phyloP scores from a whole-genome alignment of 2,888 invertebrate species.

The Pilophorus perplexus region DNA sequence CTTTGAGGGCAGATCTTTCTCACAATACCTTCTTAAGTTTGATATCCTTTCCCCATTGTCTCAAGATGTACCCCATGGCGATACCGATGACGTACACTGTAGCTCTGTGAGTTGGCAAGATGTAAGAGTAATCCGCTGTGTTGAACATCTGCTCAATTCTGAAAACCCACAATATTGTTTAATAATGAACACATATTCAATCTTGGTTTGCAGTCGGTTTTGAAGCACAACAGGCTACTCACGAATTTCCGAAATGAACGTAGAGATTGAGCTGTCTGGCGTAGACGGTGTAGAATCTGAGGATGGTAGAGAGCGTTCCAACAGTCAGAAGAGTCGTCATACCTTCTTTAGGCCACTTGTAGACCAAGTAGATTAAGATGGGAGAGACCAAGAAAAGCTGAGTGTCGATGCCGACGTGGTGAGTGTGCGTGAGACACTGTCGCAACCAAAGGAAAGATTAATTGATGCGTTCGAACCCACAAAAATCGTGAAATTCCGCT shows the following conservation, averaged over 20 bases:
- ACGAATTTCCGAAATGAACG: slow-evolving; percentile 60
- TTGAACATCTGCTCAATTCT: slow-evolving; percentile 46
- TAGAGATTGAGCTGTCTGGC: slow-evolving; percentile 59
- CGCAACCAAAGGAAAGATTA: too few species aligned
- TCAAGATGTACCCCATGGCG: slow-evolving; percentile 60
- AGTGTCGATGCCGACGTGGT: slow-evolving; percentile 61
- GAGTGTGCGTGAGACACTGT: slow-evolving; percentile 62
- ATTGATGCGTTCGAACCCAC: too few species aligned
- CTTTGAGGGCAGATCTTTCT: too few species aligned
- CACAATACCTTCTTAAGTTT: slow-evolving; percentile 56
- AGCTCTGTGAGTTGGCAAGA: slow-evolving; percentile 59
- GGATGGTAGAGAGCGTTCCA: slow-evolving; percentile 59
- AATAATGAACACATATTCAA: not conserved
- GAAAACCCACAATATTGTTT: slow-evolving; percentile 49
- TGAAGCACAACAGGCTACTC: too few species aligned
- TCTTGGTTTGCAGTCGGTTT: not conserved
- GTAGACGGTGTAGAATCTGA: slow-evolving; percentile 63
- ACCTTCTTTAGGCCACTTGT: slow-evolving; percentile 61
- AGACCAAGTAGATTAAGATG: slow-evolving; percentile 58
- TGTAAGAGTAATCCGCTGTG: slow-evolving; percentile 53
- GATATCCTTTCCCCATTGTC: slow-evolving; percentile 54
- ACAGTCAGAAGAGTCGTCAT: slow-evolving; percentile 54
- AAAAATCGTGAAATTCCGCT: not conserved
- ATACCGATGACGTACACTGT: slow-evolving; percentile 61
- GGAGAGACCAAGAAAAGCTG: slow-evolving; percentile 60